Base-by-base conservation (phyloP, 1,140 invertebrate species). In the Drosophila nigrodunni region DNA sequence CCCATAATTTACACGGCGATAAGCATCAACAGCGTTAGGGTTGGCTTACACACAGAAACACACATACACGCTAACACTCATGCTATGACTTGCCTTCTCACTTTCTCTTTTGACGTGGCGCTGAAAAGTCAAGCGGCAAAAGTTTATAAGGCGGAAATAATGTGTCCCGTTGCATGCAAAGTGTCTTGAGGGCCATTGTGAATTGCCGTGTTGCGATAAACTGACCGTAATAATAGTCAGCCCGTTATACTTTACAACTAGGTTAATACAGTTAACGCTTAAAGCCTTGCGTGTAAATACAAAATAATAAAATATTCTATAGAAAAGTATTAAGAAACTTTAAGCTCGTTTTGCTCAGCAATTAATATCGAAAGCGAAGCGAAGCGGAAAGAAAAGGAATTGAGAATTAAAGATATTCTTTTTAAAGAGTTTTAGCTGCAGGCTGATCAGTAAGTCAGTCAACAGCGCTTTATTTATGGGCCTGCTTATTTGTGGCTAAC, bases 121-220 rank as follows among this genome's bases (percentile, higher is more conserved):
- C 43, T 73, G 77, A 77, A 83, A 87, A 88, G 72, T 78, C 79
- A 72, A 81, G 71, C 64, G 65, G 60, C 55, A 52, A 79, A 82
- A 82, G 72, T 88, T 87, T 88, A 83, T 88, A 83, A 88, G 80
- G 77, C 82, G 82, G 80, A 87, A 88, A 87, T 87, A 87, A 87
- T 87, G 83, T 80, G 83, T 77, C 69, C 77, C 80, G 58, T 67
- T 73, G 82, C 82, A 88, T 88, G 82, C 80, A 82, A 77, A 73
- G 58, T 62, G 44, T 7, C 44, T 61, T 58, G 2, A n/a, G 5
- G 57, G 52, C 58, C 37, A 49, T 64, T 62, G 58, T 34, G 35
- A 47, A 43, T 46, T 66, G 65, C 10, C 8, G 39, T 18, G 18
- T 43, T 52, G 18, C 77, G 70, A 77, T 74, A 75, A 78, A 76